These are phyloP conservation scores for Trichoplusia ni DNA, from an alignment of 1,140 invertebrate genomes.

Conservation along the genomic window DNA sequence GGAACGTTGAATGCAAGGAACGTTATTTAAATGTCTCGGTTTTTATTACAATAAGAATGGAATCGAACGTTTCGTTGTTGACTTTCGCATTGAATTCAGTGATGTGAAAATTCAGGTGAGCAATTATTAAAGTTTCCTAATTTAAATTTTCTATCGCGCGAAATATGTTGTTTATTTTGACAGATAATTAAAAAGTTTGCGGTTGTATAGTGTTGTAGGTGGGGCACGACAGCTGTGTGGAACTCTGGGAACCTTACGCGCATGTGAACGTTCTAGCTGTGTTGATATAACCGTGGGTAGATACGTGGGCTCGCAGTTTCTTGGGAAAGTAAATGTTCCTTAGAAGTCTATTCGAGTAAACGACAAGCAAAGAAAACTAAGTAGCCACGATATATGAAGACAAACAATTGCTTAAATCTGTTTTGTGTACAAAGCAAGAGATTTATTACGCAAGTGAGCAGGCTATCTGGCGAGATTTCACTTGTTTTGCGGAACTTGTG, in stretches of 20 bases:
- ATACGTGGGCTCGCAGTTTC: constrained; percentile 7
- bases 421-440: too few species aligned
- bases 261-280: neutral
- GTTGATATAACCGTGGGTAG: constrained; percentile 12
- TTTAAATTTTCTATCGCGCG: neutral
- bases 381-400: neutral
- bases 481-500: too few species aligned
- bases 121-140: constrained; percentile 18
- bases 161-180: constrained; percentile 14
- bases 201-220: neutral
- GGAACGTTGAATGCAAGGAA: neutral
- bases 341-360: neutral
- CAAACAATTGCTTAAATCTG: too few species aligned
- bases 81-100: neutral
- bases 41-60: neutral
- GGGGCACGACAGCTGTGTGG: neutral
- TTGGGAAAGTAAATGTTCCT: neutral
- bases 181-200: constrained; percentile 16
- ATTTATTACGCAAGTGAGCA: too few species aligned
- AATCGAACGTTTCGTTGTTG: neutral
- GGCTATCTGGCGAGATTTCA: too few species aligned
- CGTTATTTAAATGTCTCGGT: neutral
- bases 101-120: too few species aligned
- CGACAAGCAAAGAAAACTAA: neutral
- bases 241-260: neutral